A percentile compares a stretch with the other conserved stretches of the same genome.
These are phyloP conservation scores for Phrynosoma blainvillii DNA, from an alignment of 2,113 vertebrate genomes.

Conservation along the genomic window DNA sequence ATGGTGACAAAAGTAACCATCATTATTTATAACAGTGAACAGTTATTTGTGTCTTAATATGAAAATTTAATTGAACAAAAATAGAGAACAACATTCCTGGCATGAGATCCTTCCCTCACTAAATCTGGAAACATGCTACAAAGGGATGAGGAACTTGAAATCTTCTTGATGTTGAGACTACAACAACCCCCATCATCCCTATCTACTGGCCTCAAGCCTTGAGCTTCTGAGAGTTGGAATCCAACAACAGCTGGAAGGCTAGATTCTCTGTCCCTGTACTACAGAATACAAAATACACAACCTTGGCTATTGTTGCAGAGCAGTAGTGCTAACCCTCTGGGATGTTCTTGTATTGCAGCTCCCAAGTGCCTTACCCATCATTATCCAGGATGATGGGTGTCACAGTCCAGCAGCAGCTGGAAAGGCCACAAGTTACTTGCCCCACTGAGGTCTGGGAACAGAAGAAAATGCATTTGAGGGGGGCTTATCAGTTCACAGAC, in stretches of 20 bases:
- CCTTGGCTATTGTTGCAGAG: neutral
- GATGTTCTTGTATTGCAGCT: no score
- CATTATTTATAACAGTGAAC: neutral
- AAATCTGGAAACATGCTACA: neutral
- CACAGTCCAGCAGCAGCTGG: no score
- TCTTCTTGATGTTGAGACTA: no score
- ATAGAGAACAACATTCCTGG: neutral
- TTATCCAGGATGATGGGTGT: no score
- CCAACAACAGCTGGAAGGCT: no score
- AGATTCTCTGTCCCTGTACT: neutral
- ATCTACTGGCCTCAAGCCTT: no score
- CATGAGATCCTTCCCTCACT: neutral
- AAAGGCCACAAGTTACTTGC: no score
- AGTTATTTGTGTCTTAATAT: neutral
- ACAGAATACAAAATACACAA: neutral
- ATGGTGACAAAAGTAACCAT: neutral
- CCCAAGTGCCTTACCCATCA: no score
- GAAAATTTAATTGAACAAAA: neutral
- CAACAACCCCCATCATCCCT: no score
- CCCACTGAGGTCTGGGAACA: neutral
- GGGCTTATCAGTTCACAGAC: neutral
- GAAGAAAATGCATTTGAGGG: neutral
- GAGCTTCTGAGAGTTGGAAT: no score
- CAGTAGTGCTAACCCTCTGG: neutral
- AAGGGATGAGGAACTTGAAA: no score